Evolutionary conservation across 1,140 invertebrate genomes (phyloP).

Genomic region (Lanistes nyassanus): DNA sequence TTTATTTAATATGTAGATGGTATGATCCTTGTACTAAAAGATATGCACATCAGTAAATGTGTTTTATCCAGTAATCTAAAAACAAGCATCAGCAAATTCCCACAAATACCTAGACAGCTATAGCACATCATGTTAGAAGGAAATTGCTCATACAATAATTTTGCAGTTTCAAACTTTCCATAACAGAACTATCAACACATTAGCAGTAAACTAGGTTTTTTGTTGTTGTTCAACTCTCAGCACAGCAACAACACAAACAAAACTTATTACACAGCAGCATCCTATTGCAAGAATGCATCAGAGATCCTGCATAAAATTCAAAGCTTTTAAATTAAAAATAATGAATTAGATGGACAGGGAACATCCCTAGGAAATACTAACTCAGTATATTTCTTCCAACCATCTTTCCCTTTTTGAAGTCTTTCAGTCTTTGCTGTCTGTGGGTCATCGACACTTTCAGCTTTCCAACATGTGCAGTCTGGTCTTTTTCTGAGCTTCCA

Average conservation of each 20-base stretch:
- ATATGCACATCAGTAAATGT: too few species aligned
- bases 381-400: conserved; percentile 48
- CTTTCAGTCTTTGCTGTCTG: conserved; percentile 45
- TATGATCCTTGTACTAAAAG: too few species aligned
- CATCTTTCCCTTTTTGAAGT: conserved; percentile 41
- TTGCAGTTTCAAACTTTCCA: too few species aligned
- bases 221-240: background rate
- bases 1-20: too few species aligned
- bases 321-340: background rate
- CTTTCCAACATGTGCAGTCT: conserved; percentile 33
- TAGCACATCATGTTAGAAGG: too few species aligned
- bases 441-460: conserved; percentile 39
- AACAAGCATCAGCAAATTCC: too few species aligned
- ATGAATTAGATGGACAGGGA: background rate
- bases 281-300: background rate
- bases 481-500: conserved; percentile 30
- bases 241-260: too few species aligned
- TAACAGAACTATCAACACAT: background rate
- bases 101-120: too few species aligned
- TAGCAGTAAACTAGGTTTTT: background rate
- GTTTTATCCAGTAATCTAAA: too few species aligned
- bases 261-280: too few species aligned
- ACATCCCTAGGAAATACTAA: conserved; percentile 14
- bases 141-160: too few species aligned
- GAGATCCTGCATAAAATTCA: too few species aligned